phyloP scores from a whole-genome alignment of 2,113 vertebrate species.

The Acrocephalus kingi region DNA sequence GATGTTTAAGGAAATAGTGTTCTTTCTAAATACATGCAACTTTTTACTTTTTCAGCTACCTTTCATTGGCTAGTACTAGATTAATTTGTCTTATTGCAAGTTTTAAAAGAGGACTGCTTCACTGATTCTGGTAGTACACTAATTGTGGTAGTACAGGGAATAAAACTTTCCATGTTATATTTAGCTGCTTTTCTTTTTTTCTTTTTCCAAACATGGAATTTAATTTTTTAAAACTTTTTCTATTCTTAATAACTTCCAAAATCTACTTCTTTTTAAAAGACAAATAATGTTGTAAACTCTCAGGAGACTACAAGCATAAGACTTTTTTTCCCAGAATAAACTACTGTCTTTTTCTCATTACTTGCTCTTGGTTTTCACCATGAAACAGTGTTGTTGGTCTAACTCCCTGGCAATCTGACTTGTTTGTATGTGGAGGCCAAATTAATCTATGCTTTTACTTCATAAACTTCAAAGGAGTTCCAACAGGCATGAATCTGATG shows the following conservation, averaged over 20 bases:
- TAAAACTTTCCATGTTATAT: not conserved
- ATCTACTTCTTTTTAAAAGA: not conserved
- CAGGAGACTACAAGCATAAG: not conserved
- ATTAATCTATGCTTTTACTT: not conserved
- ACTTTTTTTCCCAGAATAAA: not conserved
- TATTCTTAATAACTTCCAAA: not conserved
- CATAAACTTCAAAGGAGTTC: not conserved
- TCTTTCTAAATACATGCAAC: not conserved
- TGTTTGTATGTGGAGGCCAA: not conserved
- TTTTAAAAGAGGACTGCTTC: not conserved
- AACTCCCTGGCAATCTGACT: not conserved
- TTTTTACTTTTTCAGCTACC: not conserved
- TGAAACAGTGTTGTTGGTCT: not conserved
- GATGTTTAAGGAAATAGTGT: not conserved
- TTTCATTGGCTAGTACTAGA: not conserved
- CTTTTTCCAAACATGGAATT: not conserved
- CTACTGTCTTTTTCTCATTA: slow-evolving; percentile 12
- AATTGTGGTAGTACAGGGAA: not conserved
- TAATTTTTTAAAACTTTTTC: not conserved
- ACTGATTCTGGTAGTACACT: not conserved
- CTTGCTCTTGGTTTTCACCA: not conserved
- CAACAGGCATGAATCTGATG: not conserved
- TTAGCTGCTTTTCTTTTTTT: not conserved
- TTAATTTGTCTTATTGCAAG: not conserved
- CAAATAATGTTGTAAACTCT: not conserved